A percentile compares a stretch with the other conserved stretches of the same genome.
Conservation (phyloP, 2,113 vertebrate genomes). For the Notothenia rossii region DNA sequence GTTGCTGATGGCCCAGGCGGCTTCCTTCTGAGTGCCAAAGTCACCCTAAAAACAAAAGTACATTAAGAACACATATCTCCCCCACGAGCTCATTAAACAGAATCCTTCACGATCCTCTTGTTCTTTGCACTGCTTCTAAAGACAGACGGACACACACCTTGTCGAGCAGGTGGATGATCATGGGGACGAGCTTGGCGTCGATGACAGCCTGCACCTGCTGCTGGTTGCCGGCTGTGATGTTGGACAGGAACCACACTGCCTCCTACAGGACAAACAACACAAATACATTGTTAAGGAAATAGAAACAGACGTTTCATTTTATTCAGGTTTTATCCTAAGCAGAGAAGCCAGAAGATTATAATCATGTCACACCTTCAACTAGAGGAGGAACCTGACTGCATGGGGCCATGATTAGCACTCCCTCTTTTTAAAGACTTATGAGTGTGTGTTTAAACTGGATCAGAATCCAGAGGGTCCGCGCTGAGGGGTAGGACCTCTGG, state of each 20-base stretch:
- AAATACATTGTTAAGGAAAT: conserved; percentile 8
- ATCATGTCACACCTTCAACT: neutral
- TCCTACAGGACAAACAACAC: conserved; percentile 86
- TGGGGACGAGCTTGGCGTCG: conserved; percentile 97
- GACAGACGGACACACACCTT: conserved; percentile 85
- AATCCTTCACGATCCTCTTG: neutral
- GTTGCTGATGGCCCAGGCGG: conserved; percentile 99
- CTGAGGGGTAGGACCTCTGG: conserved; percentile 75
- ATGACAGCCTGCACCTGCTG: conserved; percentile 99
- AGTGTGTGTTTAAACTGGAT: conserved; percentile 81
- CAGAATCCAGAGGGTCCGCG: conserved; percentile 86
- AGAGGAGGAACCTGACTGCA: neutral
- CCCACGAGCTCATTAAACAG: neutral
- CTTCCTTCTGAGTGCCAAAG: conserved; percentile 99
- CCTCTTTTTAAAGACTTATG: neutral
- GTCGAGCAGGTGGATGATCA: conserved; percentile 99
- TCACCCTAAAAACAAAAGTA: conserved; percentile 87
- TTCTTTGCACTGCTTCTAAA: neutral
- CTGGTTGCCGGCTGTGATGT: conserved; percentile 99
- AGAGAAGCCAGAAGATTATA: neutral
- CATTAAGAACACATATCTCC: neutral
- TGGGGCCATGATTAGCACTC: neutral
- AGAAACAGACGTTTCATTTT: no score
- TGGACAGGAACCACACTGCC: conserved; percentile 99
- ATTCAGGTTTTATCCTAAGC: neutral